A percentile compares a stretch with the other conserved stretches of the same genome.
Conservation (phyloP, 2,888 invertebrate species). For the Napeogenes sylphis region DNA sequence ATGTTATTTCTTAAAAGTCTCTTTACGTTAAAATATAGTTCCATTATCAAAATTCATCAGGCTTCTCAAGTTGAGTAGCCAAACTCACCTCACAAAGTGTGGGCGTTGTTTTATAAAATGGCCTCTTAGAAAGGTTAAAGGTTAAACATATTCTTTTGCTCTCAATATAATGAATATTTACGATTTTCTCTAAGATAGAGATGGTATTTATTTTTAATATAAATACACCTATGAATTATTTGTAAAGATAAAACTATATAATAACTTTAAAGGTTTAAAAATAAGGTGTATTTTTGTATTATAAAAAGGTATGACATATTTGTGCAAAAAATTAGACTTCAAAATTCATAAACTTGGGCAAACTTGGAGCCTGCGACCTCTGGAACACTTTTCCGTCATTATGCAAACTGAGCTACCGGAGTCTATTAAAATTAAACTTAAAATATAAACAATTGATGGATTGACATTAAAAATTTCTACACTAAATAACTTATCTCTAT, state of each 20-base stretch:
- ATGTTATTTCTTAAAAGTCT: background rate
- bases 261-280: too few relatives aligned
- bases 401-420: too few relatives aligned
- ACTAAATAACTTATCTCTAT: too few relatives aligned
- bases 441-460: too few relatives aligned
- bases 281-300: too few relatives aligned
- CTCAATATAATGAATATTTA: conserved; percentile 19
- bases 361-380: too few relatives aligned
- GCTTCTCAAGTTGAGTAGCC: conserved; percentile 8
- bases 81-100: conserved; percentile 20
- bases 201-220: background rate
- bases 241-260: background rate
- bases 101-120: conserved; percentile 35
- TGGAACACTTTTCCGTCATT: too few relatives aligned
- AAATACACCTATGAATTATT: conserved; percentile 3
- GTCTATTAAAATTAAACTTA: too few relatives aligned
- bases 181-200: conserved; percentile 15
- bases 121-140: conserved; percentile 45
- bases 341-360: too few relatives aligned
- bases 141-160: conserved; percentile 31
- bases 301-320: too few relatives aligned
- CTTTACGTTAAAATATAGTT: background rate
- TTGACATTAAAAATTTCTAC: too few relatives aligned
- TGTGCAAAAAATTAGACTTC: too few relatives aligned
- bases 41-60: conserved; percentile 9